Evolutionary conservation across 2,797 vertebrate genomes (phyloP), one percentile per base, ranked within the genome.

Genomic region (Bucorvus abyssinicus): DNA sequence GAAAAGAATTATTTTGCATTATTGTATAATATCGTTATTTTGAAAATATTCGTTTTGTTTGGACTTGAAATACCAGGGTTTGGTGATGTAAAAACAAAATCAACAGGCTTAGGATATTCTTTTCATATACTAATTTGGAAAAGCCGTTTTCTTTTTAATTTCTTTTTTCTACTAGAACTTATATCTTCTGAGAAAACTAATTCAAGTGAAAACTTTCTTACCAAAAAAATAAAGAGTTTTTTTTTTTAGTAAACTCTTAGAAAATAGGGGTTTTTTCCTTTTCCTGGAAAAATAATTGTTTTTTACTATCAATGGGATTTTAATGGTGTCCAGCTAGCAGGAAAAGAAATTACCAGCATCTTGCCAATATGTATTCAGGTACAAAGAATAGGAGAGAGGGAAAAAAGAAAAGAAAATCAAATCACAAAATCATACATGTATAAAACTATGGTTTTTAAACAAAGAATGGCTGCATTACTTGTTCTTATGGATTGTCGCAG

Each of bases 401-500:
- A 3, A 17, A 52, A 27, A 0, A 11, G 14, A 53, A 19, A 20
- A 40, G n/a, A 29, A n/a, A n/a, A n/a, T n/a, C 18, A 22, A 49
- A 20, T 34, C 16, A 68, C 32, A 84, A 78, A 77, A 36, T 0
- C 30, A 49, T 73, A 73, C 7, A 38, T 63, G 57, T 49, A 53
- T 47, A 64, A 93, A 65, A 4, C 6, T 8, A 15, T 10, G 30
- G 50, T 79, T 88, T 92, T 87, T 53, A 42, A 85, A 71, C 30
- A 84, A 56, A 74, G 5, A 82, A 79, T 73, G 82, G n/a, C 30
- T 81, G 29, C 36, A 40, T 91, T 95, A 69, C 91, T 95, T 94
- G n/a, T 87, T 89, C 68, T 67, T 95, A 69, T 59, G 23, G 61
- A 84, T 89, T 82, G 70, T 85, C 65, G 40, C 53, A 64, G 32